A percentile compares a stretch with the other conserved stretches of the same genome.
These are phyloP conservation scores for Protodeltote pygarga DNA, from an alignment of 2,888 invertebrate species.

Conservation along the genomic window DNA sequence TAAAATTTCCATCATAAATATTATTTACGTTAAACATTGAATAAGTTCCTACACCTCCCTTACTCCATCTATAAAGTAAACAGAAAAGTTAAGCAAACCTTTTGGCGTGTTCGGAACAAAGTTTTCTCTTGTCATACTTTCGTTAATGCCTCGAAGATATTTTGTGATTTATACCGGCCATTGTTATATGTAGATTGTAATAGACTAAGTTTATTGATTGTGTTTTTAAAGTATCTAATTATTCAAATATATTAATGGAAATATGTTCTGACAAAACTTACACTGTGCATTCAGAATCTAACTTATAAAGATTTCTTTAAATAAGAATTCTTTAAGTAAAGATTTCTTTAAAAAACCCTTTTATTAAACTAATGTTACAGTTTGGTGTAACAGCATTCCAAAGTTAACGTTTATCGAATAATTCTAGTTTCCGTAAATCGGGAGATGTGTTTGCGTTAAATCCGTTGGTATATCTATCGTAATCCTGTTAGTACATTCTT, in stretches of 20 bases:
- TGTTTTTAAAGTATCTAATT: no score
- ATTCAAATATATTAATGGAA: no score
- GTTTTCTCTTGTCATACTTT: conserved; percentile 4
- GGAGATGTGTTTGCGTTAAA: background rate
- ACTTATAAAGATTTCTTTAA: no score
- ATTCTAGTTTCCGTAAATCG: conserved; percentile 1
- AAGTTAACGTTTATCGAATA: conserved; percentile 5
- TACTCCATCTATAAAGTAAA: conserved; percentile 1
- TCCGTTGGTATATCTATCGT: background rate
- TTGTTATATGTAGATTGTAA: no score
- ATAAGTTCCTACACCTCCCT: background rate
- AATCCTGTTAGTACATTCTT: no score
- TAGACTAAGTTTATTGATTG: no score
- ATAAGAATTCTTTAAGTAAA: no score
- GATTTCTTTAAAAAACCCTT: no score
- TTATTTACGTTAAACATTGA: background rate
- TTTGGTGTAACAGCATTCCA: background rate
- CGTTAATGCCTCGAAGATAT: background rate
- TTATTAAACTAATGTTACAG: background rate
- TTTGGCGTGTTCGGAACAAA: background rate
- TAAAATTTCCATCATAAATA: background rate
- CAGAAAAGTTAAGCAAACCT: background rate
- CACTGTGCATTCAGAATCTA: no score
- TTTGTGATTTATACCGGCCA: background rate
- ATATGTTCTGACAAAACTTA: no score